Evolutionary conservation across 2,113 vertebrate species (phyloP).

Genomic region (Pipa parva): DNA sequence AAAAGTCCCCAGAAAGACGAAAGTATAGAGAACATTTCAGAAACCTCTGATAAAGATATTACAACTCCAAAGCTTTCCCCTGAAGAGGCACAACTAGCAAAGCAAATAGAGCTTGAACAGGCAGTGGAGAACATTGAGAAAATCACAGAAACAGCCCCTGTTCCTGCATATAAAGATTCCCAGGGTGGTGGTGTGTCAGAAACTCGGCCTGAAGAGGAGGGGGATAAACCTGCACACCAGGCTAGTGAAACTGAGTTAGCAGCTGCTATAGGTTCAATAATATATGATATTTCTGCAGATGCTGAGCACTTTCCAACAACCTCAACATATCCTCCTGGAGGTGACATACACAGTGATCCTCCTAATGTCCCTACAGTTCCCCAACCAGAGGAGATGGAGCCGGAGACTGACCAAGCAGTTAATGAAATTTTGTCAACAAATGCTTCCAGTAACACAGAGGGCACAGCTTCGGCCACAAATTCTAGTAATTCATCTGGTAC

Average conservation of each 20-base stretch:
- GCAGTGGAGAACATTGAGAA: slow-evolving; percentile 94
- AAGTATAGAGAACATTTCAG: slow-evolving; percentile 50
- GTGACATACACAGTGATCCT: slow-evolving; percentile 59
- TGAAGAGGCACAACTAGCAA: slow-evolving; percentile 75
- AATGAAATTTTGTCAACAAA: slow-evolving; percentile 68
- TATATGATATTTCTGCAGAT: slow-evolving; percentile 80
- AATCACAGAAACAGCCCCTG: slow-evolving; percentile 70
- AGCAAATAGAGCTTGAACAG: slow-evolving; percentile 88
- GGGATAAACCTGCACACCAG: slow-evolving; percentile 82
- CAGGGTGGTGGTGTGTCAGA: slow-evolving; percentile 58
- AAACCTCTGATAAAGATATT: slow-evolving; percentile 59
- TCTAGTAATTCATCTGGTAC: background rate
- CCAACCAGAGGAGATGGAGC: slow-evolving; percentile 72
- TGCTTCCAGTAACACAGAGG: slow-evolving; percentile 49
- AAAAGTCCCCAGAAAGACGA: slow-evolving; percentile 69
- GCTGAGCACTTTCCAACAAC: slow-evolving; percentile 76
- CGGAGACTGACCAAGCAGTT: slow-evolving; percentile 71
- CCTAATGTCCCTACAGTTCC: slow-evolving; percentile 64
- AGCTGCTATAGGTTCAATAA: slow-evolving; percentile 95
- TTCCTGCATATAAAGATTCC: slow-evolving; percentile 71
- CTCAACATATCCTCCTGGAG: slow-evolving; percentile 57
- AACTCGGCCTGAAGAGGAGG: slow-evolving; percentile 69
- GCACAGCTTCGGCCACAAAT: slow-evolving; percentile 25
- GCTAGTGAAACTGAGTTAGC: slow-evolving; percentile 93
- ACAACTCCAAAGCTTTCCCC: slow-evolving; percentile 61